Conservation (phyloP, 2,113 vertebrate species). For the Pristiophorus japonicus region DNA sequence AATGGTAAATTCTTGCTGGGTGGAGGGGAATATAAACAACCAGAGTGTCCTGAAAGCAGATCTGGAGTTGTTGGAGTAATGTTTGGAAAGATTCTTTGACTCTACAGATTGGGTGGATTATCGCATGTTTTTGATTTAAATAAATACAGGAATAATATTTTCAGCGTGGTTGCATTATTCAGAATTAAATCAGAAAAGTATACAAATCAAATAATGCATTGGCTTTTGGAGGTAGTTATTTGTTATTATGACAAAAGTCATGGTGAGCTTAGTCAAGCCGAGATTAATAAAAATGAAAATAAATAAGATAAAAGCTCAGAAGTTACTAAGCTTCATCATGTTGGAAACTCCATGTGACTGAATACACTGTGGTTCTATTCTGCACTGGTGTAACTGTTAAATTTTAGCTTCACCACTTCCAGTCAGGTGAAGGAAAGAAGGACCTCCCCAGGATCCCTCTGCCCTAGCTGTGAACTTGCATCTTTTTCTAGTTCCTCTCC, state of each 20-base stretch:
- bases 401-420: neutral
- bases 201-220: neutral
- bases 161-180: neutral
- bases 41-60: neutral
- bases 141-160: neutral
- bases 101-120: neutral
- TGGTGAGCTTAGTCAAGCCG: neutral
- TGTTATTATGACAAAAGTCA: neutral
- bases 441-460: neutral
- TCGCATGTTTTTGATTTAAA: neutral
- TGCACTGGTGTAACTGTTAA: neutral
- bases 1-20: neutral
- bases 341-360: neutral
- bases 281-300: neutral
- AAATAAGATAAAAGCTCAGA: neutral
- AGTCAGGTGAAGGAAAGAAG: neutral
- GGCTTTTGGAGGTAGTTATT: neutral
- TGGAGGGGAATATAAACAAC: neutral
- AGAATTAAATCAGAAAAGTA: neutral
- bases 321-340: neutral
- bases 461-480: neutral
- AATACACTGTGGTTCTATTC: neutral
- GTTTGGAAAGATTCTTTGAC: neutral
- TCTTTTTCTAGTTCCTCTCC: neutral
- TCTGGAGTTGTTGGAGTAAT: neutral